Base-by-base conservation (phyloP, 2,888 invertebrate species). In the Melinopterus prodromus region DNA sequence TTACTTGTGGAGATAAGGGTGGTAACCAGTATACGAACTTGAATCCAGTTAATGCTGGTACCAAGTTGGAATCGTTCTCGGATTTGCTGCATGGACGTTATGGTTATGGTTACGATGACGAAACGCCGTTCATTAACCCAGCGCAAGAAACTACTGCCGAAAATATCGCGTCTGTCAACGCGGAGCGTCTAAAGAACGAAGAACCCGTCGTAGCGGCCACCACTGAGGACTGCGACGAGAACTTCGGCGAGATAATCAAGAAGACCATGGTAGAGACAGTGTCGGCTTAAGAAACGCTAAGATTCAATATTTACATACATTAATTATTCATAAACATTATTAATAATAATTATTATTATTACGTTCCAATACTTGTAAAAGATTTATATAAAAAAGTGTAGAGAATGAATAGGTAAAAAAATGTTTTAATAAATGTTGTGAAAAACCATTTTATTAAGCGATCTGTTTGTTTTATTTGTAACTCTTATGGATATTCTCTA, bases 201-300 rank as follows among this genome's bases (percentile, higher is more conserved):
- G 86, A 84, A 81, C 84, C 84, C 75, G 80, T 81, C 84, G 86
- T 85, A 84, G 86, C 86, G 6, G 75, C 74, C 15, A 75, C 70
- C 35, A 76, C 16, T 71, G 91, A 90, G 75, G 90, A 91, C 79
- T 90, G 90, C 85, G 92, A 92, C 84, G 96, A 96, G 86, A 97
- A 97, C 89, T 96, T 97, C 87, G 97, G 97, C 78, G 97, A 97
- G 91, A 95, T 97, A 86, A 97, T 97, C 85, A 97, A 97, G 90
- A 96, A 97, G 90, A 95, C 96, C 82, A 96, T 97, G 93, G 96
- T 97, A 87, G 97, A 97, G 89, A 96, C 96, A 86, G 96, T 96
- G 86, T 95, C 94, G 86, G 95, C 95, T 90, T 96, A 93, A 92
- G 80, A 69, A 69, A 36, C 72, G 69, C 72, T 77, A 53, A 53